These are phyloP conservation scores for Silurus meridionalis DNA, from an alignment of 2,113 vertebrate species.

Conservation along the genomic window DNA sequence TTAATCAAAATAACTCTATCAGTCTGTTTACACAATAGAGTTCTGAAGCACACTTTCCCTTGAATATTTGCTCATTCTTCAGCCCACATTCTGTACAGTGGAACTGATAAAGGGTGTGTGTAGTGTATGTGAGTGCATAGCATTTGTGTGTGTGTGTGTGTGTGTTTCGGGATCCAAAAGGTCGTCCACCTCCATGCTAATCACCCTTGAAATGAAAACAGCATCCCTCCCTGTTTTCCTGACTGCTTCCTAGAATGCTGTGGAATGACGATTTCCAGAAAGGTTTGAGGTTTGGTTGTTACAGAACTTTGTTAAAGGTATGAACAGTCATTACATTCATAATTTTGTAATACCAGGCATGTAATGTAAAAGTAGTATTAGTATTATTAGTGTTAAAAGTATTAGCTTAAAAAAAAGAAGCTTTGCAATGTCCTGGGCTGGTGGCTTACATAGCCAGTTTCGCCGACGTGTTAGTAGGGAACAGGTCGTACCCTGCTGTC, in stretches of 20 bases:
- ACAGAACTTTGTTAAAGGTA: neutral
- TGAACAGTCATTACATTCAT: neutral
- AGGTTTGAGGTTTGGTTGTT: neutral
- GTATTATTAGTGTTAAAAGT: neutral
- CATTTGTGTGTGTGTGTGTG: neutral
- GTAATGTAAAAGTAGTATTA: neutral
- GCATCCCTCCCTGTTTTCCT: neutral
- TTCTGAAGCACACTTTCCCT: neutral
- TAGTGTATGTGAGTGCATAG: conserved; percentile 22
- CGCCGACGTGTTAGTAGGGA: neutral
- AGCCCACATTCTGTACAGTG: neutral
- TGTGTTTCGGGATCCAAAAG: conserved; percentile 13
- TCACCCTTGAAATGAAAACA: conserved; percentile 14
- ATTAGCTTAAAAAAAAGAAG: neutral
- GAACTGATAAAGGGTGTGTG: conserved; percentile 28
- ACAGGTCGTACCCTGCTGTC: conserved; percentile 2
- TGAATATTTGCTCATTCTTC: neutral
- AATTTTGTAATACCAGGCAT: neutral
- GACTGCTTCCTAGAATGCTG: conserved; percentile 16
- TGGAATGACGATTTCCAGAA: neutral
- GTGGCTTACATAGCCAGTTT: neutral
- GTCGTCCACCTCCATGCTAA: conserved; percentile 27
- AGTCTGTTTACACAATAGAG: neutral
- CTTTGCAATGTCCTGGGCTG: too few species aligned
- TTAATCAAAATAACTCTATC: conserved; percentile 3